Conservation (phyloP, 2,113 vertebrate genomes). For the Oncorhynchus kisutch region DNA sequence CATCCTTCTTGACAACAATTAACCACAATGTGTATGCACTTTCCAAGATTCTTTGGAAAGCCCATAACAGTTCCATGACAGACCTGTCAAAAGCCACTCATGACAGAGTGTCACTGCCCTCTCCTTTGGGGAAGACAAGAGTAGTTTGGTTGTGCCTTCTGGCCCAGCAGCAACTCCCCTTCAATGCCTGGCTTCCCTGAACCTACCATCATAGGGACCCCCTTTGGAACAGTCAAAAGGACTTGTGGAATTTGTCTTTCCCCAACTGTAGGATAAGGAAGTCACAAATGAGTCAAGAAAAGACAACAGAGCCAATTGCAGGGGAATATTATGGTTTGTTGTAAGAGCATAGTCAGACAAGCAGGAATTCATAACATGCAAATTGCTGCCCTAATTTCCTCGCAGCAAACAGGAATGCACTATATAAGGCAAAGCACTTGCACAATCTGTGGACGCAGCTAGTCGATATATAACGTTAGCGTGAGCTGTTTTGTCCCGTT, state of each 20-base stretch:
- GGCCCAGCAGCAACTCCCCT: constrained; percentile 74
- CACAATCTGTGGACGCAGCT: too few species aligned
- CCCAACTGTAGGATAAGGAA: constrained; percentile 66
- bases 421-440: too few species aligned
- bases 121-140: constrained; percentile 70
- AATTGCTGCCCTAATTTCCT: too few species aligned
- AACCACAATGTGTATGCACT: too few species aligned
- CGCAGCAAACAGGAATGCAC: too few species aligned
- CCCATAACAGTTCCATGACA: not conserved
- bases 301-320: not conserved
- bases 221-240: constrained; percentile 77
- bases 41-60: too few species aligned
- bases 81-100: constrained; percentile 92
- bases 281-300: too few species aligned
- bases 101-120: constrained; percentile 65
- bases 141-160: constrained; percentile 70
- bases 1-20: not conserved
- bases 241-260: constrained; percentile 86
- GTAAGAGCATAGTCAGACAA: too few species aligned
- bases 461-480: too few species aligned
- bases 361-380: too few species aligned
- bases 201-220: constrained; percentile 74
- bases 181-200: constrained; percentile 84
- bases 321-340: not conserved
- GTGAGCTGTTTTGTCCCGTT: too few species aligned